Percentiles rank a stretch among this genome's conserved stretches.
These are phyloP conservation scores for Conger conger DNA, from an alignment of 2,113 vertebrate genomes.

Conservation along the genomic window DNA sequence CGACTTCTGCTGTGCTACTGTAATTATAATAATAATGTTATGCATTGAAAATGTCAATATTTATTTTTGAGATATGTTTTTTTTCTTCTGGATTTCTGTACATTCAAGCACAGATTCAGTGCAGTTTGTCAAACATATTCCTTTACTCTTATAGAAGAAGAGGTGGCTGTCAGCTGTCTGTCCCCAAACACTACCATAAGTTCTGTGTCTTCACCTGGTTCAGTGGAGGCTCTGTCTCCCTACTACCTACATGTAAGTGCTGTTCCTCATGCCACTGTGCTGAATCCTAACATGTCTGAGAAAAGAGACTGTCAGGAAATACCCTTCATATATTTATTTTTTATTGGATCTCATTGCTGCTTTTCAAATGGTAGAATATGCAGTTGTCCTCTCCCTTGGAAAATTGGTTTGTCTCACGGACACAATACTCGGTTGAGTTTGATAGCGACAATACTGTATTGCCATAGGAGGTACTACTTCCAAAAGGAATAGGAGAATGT, in stretches of 20 bases:
- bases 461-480: too few relatives aligned
- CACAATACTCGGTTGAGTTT: too few relatives aligned
- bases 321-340: neutral
- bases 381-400: too few relatives aligned
- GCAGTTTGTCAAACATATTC: neutral
- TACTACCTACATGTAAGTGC: conserved; percentile 83
- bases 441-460: too few relatives aligned
- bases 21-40: neutral
- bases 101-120: conserved; percentile 14
- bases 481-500: too few relatives aligned
- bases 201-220: conserved; percentile 76
- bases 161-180: conserved; percentile 74
- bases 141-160: conserved; percentile 68
- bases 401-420: too few relatives aligned
- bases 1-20: neutral
- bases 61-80: neutral
- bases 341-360: neutral
- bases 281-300: neutral
- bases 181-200: conserved; percentile 78
- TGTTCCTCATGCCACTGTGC: neutral
- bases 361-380: neutral
- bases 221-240: conserved; percentile 69
- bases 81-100: neutral
- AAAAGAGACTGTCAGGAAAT: neutral
- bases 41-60: neutral